A percentile compares a stretch with the other conserved stretches of the same genome.
These are phyloP conservation scores for Zaprionus taronus DNA, from an alignment of 1,140 invertebrate species.

Conservation along the genomic window DNA sequence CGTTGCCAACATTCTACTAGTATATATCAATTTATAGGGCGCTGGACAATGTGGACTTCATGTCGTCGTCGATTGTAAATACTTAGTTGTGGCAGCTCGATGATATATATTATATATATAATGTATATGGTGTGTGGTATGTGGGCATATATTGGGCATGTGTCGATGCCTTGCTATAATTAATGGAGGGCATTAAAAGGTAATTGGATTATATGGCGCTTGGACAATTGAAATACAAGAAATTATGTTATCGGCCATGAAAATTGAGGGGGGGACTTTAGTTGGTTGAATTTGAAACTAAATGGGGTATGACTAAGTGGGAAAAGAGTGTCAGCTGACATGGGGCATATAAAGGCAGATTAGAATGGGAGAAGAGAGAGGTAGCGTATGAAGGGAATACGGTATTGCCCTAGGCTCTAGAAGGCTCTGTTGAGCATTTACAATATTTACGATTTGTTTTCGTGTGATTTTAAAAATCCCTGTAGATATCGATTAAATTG, in stretches of 20 bases:
- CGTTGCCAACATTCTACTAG: neutral
- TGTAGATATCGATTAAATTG: neutral
- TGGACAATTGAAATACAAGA: neutral
- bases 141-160: neutral
- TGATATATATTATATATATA: constrained; percentile 4
- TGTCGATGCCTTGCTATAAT: neutral
- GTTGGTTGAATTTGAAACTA: neutral
- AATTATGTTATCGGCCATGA: neutral
- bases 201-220: neutral
- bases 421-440: too few species aligned
- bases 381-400: neutral
- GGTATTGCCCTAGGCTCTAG: too few species aligned
- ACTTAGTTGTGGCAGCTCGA: constrained; percentile 1
- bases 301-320: neutral
- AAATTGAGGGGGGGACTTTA: neutral
- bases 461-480: too few species aligned
- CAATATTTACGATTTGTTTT: too few species aligned
- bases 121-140: neutral
- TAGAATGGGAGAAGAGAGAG: neutral
- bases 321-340: neutral
- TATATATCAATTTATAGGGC: constrained; percentile 24
- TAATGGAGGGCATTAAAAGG: constrained; percentile 2
- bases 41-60: neutral
- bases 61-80: neutral
- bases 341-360: neutral